A percentile compares a stretch with the other conserved stretches of the same genome.
These are phyloP conservation scores for Meloidogyne exigua DNA, from an alignment of 1,140 invertebrate genomes.

Conservation along the genomic window DNA sequence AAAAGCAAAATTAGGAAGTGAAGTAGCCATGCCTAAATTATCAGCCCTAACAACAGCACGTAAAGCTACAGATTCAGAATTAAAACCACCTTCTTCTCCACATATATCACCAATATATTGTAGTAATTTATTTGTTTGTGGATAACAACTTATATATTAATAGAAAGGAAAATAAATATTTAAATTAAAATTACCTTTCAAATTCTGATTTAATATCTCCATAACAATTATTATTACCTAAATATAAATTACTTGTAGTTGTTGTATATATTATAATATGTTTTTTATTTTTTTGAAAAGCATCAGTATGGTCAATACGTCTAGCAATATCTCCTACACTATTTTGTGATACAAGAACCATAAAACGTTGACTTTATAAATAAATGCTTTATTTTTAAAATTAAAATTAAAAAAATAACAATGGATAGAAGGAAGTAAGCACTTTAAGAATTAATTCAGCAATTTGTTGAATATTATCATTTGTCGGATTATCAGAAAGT, in stretches of 20 bases:
- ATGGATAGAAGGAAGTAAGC: background rate
- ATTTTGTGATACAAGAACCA: background rate
- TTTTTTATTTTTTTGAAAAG: background rate
- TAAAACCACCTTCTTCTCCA: background rate
- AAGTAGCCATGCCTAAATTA: background rate
- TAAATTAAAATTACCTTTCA: background rate
- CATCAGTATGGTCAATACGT: constrained; percentile 5
- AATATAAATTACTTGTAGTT: background rate
- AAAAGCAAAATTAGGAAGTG: constrained; percentile 5
- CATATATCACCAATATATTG: constrained; percentile 4
- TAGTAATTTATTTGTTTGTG: background rate
- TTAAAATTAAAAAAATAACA: background rate
- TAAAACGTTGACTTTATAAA: constrained; percentile 1
- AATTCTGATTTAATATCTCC: constrained; percentile 8
- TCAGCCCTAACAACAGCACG: background rate
- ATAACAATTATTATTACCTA: background rate
- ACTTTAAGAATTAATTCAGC: background rate
- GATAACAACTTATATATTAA: background rate
- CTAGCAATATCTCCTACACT: background rate
- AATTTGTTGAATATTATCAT: background rate
- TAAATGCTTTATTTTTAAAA: background rate
- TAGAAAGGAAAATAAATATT: too few species aligned
- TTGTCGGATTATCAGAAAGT: background rate
- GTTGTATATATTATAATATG: background rate
- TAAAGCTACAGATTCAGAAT: constrained; percentile 8